Evolutionary conservation across 2,113 vertebrate species (phyloP), one percentile per base, ranked within the genome.

Genomic region (Cardinalis cardinalis): DNA sequence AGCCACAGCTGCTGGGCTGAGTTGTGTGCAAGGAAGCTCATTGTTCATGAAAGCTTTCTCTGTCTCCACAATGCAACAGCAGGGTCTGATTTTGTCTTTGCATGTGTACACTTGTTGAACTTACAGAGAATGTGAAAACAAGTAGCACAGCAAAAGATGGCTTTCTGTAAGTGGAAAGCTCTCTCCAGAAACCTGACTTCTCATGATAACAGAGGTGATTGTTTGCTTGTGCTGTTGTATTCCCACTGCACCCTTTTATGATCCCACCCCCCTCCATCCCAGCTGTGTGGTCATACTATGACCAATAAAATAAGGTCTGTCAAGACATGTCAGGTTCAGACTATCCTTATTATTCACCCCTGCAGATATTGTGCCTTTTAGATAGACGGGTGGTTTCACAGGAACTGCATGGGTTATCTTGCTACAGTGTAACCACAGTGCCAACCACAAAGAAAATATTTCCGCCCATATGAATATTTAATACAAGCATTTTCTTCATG

Each of bases 361-460:
- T 73, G 32, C 0, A 41, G 85, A 87, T 73, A 60, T 9, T 52
- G 64, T 43, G 61, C 75, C 69, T 18, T 46, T 60, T 41, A 84
- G 84, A 64, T 82, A 91, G 56, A 38, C 3, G 25, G 40, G 65
- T 28, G 63, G 93, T 60, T 80, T 58, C 60, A 70, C 38, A 87
- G 74, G 52, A 91, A 64, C 44, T 38, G 36, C 9, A 6, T 12
- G 74, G 44, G 36, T 65, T 89, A 51, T 84, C 46, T 75, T 38
- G 10, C 40, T 84, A 4, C 3, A 43, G 41, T n/a, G 49, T 46
- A 63, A 81, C 53, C 71, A 52, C 66, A 71, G 56, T 26, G 41
- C 31, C 79, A 89, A 77, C 86, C 88, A 87, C 82, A 92, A 84
- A 81, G 89, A 90, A 94, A 95, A 92, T 88, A 83, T 69, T 94